Base-by-base conservation (phyloP, 37 sponge, comb jelly and placozoan species). In the Ephydatia muelleri region DNA sequence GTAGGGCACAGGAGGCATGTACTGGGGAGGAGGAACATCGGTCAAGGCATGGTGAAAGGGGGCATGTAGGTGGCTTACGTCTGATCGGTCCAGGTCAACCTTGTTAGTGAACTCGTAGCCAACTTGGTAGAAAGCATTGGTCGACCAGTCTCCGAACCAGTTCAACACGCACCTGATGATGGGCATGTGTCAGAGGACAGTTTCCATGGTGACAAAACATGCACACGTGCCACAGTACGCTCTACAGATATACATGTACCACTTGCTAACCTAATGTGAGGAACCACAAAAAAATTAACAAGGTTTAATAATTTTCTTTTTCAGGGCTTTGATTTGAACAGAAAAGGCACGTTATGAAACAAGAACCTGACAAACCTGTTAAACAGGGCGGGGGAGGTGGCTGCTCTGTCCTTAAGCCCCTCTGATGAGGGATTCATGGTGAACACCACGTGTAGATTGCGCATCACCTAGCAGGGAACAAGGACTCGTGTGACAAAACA, bases 61-160 rank as follows among this genome's bases (percentile, higher is more conserved):
- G 29, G 5, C 29, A 69, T 29, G 9, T 4, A 13, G 12, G 5
- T 14, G 33, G 76, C 87, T 93, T 38, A 95, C 90, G 57, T 90
- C 93, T 68, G 90, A 92, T 49, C 77, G 89, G 68, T 98, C 98
- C 1, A 96, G 87, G 73, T 98, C 98, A 2, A 98, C 80, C 73
- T 90, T 98, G 82, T 88, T 87, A 22, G 98, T 98, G 80, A 98
- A 94, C 76, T 98, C 98, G 28, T 79, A 82, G 0, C 98, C 98
- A 16, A 98, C 98, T 81, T 96, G 97, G 81, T 95, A 98, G 66
- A 96, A 89, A 34, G 98, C 98, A 38, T 83, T 90, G 3, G 87
- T 94, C 19, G 97, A 96, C 98, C 98, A 98, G 82, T 98, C 98
- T 21, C 98, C 98, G 86, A 98, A 98, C 96, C 98, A 98, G 83